phyloP scores from a whole-genome alignment of 1,140 invertebrate genomes.

The Magallana gigas region DNA sequence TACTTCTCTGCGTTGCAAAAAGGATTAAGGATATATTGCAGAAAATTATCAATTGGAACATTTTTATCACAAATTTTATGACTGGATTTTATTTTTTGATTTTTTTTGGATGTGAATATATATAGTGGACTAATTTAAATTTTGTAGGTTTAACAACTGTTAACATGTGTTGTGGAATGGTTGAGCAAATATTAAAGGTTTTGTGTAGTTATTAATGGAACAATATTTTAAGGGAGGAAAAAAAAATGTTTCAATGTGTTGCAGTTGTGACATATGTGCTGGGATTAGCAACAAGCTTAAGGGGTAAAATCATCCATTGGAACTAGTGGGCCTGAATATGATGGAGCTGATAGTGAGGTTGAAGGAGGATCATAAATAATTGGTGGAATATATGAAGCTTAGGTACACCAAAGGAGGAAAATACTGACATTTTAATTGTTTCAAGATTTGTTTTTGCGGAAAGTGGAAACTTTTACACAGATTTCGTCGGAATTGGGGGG shows the following conservation, averaged over 20 bases:
- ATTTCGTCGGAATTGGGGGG: not conserved
- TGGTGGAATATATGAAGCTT: constrained; percentile 3
- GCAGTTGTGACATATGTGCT: constrained; percentile 24
- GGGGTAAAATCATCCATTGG: not conserved
- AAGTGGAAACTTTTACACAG: not conserved
- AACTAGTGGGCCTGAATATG: not conserved
- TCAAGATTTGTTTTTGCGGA: constrained; percentile 14
- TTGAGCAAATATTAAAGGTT: constrained; percentile 1
- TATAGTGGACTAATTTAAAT: not conserved
- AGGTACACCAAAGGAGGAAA: not conserved
- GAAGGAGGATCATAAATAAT: constrained; percentile 24
- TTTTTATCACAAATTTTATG: not conserved
- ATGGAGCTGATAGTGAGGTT: not conserved
- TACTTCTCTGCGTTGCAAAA: not conserved
- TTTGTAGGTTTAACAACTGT: not conserved
- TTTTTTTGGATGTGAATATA: not conserved
- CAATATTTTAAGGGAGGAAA: constrained; percentile 13
- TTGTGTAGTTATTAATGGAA: constrained; percentile 28
- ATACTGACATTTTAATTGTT: constrained; percentile 24
- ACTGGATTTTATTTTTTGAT: not conserved
- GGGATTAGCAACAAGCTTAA: not conserved
- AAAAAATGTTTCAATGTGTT: not conserved
- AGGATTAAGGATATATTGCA: not conserved
- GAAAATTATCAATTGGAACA: not conserved
- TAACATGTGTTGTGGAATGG: not conserved